phyloP scores from a whole-genome alignment of 1,140 invertebrate species.

The Lepidurus arcticus region DNA sequence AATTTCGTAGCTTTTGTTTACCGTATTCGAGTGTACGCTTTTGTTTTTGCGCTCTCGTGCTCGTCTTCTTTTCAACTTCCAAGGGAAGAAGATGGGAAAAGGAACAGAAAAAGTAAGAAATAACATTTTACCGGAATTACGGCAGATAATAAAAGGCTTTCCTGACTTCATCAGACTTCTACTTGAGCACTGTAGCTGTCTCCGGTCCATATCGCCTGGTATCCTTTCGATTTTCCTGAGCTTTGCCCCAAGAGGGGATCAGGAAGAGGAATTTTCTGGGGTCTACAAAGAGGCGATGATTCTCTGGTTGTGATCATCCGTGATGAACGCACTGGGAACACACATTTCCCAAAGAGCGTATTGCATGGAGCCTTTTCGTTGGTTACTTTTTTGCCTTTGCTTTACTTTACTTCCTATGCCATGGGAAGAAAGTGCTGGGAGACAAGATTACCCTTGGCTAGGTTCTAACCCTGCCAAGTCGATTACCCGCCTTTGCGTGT shows the following conservation, averaged over 20 bases:
- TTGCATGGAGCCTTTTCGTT: background rate
- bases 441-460: background rate
- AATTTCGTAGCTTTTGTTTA: background rate
- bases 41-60: no score
- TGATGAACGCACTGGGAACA: background rate
- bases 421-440: background rate
- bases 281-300: background rate
- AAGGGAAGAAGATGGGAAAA: background rate
- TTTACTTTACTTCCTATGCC: background rate
- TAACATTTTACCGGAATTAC: background rate
- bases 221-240: background rate
- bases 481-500: background rate
- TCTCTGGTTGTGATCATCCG: background rate
- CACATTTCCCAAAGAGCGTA: background rate
- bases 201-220: background rate
- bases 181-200: background rate
- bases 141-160: background rate
- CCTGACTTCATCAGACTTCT: background rate
- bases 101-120: background rate
- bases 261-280: background rate
- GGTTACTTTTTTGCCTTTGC: background rate
- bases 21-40: no score
- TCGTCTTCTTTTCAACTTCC: no score
- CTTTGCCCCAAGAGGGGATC: background rate
- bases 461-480: background rate